Conservation (phyloP, 2,113 vertebrate species). For the Crotalus horridus region DNA sequence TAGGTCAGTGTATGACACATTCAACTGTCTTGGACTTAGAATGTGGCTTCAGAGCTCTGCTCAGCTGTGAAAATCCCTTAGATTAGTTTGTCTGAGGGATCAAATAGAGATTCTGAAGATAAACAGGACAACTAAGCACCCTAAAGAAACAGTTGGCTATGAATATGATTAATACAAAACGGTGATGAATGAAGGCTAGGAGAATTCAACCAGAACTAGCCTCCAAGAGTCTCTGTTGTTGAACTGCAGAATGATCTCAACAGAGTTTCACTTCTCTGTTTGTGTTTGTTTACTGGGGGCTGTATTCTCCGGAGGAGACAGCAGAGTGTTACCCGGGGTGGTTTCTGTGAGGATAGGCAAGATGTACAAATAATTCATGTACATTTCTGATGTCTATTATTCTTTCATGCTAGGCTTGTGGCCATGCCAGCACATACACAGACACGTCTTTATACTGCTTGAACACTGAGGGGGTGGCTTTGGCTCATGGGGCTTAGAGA, state of each 20-base stretch:
- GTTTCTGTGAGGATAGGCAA: slow-evolving; percentile 32
- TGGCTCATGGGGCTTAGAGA: slow-evolving; percentile 24
- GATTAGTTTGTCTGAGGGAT: not conserved
- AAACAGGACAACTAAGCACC: not conserved
- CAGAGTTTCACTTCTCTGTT: not conserved
- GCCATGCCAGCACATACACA: slow-evolving; percentile 45
- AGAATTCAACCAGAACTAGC: not conserved
- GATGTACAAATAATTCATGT: slow-evolving; percentile 45
- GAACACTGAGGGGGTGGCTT: slow-evolving; percentile 51
- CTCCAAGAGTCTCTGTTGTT: not conserved
- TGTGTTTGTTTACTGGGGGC: slow-evolving; percentile 2
- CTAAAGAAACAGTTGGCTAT: not conserved
- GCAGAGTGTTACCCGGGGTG: not conserved
- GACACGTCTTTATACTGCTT: slow-evolving; percentile 50
- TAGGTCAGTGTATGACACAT: not conserved
- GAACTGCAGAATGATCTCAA: not conserved
- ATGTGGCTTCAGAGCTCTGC: not conserved
- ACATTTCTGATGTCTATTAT: slow-evolving; percentile 51
- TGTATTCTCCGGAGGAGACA: slow-evolving; percentile 30
- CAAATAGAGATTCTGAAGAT: not conserved
- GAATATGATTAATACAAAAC: not conserved
- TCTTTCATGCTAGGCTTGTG: slow-evolving; percentile 27
- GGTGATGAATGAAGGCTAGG: not conserved
- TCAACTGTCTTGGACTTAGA: not conserved
- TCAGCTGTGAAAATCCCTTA: not conserved